These are phyloP conservation scores for Mechanitis mazaeus DNA, from an alignment of 2,888 invertebrate species.

Conservation along the genomic window DNA sequence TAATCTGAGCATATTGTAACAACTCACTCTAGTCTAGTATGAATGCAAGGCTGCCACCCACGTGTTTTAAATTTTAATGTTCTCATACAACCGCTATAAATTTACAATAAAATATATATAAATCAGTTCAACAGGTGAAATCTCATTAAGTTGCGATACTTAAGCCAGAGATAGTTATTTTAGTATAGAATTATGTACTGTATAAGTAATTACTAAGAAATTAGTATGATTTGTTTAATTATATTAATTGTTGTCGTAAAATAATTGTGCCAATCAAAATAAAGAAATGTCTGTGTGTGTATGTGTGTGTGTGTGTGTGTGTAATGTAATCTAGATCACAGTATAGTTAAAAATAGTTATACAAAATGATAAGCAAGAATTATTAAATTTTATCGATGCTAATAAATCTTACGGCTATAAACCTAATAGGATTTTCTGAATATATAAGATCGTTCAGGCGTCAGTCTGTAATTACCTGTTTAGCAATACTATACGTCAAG, in stretches of 20 bases:
- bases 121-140: constrained; percentile 36
- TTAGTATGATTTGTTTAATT: neutral
- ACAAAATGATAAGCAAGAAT: constrained; percentile 1
- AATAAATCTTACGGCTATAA: constrained; percentile 11
- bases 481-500: constrained; percentile 25
- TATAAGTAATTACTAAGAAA: neutral
- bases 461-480: constrained; percentile 30
- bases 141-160: constrained; percentile 29
- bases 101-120: constrained; percentile 27
- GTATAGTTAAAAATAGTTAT: neutral
- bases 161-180: constrained; percentile 4
- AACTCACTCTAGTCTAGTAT: neutral
- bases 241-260: neutral
- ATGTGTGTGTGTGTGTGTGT: neutral
- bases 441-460: constrained; percentile 25
- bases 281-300: no score
- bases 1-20: neutral
- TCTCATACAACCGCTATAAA: constrained; percentile 16
- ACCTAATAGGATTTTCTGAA: constrained; percentile 27
- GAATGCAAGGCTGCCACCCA: constrained; percentile 19
- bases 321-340: neutral
- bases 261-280: neutral
- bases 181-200: neutral
- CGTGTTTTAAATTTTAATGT: constrained; percentile 19
- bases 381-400: constrained; percentile 5